Evolutionary conservation across 1,140 invertebrate genomes (phyloP), one percentile per base, ranked within the genome.

Genomic region (Brachionus rubens): DNA sequence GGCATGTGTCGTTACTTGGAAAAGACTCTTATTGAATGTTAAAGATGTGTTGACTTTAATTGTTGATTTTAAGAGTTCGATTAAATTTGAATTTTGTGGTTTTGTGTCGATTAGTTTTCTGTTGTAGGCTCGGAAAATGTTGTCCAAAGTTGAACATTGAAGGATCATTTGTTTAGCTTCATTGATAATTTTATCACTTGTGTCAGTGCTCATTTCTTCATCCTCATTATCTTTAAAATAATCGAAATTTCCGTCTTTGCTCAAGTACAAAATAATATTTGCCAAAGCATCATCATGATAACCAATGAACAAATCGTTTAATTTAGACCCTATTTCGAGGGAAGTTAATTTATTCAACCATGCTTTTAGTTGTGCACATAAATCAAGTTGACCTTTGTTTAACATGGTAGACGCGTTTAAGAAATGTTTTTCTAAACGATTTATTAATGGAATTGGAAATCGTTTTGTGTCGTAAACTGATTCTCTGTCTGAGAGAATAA

Each of bases 401-500:
- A 83, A 72, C 67, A 83, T 79, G 36, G 79, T 80, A 50, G 78
- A 78, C 24, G 80, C 75, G 3, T 79, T 78, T 30, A 83, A 77
- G 54, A 81, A 82, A 76, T 83, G 82, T 75, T 83, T 83, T 68
- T 83, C 82, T 12, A 83, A 77, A 21, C 82, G 78, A 75, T 82
- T 83, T 75, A 83, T 82, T 10, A 83, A 79, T 5, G 82, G 82
- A 52, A 83, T 83, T 33, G 82, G 82, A 75, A 82, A 82, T 56
- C 78, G 78, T 50, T 54, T 72, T 3, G 46, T 40, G 19, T 81
- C 68, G 59, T 82, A 82, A 12, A 82, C 82, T n/a, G 79, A 78
- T 36, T 82, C 70, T 75, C 82, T 83, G 48, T 82, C 81, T 21
- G 82, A 81, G 16, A 83, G 79, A 26, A 83, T 81, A 40, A 83